These are phyloP conservation scores for Alsophila aescularia DNA, from an alignment of 2,888 invertebrate genomes.

Conservation along the genomic window DNA sequence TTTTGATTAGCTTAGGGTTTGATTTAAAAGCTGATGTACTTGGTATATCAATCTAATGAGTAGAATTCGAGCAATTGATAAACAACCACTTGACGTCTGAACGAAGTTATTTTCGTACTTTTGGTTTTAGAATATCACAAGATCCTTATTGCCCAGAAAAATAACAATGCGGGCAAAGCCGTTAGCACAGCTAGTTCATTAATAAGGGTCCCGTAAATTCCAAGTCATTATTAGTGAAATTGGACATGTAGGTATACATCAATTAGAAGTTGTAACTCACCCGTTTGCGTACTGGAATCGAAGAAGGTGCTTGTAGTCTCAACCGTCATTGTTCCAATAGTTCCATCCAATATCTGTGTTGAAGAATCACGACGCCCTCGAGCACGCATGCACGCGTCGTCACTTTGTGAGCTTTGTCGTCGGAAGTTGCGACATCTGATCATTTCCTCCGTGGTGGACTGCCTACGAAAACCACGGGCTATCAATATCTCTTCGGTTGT, in stretches of 20 bases:
- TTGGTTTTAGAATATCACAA: no score
- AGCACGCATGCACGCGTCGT: conserved; percentile 88
- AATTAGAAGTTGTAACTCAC: conserved; percentile 79
- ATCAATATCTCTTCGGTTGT: conserved; percentile 96
- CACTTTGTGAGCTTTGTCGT: conserved; percentile 95
- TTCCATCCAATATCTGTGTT: conserved; percentile 96
- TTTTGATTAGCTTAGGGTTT: no score
- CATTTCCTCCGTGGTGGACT: conserved; percentile 97
- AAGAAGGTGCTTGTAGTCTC: conserved; percentile 97
- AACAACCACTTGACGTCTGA: no score
- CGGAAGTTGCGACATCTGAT: conserved; percentile 95
- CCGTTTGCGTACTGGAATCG: conserved; percentile 96
- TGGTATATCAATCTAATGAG: no score
- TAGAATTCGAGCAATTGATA: no score
- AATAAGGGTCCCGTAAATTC: background rate
- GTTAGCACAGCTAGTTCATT: no score
- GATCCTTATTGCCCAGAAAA: no score
- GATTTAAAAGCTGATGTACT: no score
- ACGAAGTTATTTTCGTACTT: no score
- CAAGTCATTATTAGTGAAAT: background rate
- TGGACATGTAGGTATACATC: background rate
- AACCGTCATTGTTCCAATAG: conserved; percentile 96
- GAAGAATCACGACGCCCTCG: conserved; percentile 92
- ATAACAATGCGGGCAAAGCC: no score
- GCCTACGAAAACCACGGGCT: conserved; percentile 94